Evolutionary conservation across 2,888 invertebrate genomes (phyloP), one percentile per base, ranked within the genome.

Genomic region (Ametastegia equiseti): DNA sequence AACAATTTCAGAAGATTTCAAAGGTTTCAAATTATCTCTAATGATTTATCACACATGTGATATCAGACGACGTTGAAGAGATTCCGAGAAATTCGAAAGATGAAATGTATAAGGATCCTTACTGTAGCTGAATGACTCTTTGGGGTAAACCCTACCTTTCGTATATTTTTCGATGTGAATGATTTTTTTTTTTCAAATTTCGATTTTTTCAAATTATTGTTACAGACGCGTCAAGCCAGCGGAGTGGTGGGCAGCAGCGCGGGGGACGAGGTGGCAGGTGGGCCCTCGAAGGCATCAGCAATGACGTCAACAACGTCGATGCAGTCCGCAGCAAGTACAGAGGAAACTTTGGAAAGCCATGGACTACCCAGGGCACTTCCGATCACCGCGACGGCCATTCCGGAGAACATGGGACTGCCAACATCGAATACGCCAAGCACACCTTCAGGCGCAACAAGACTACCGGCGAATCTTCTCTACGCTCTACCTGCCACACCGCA

Each of bases 181-280:
- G n/a, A n/a, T 54, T 23, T 54, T 54, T 11, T 2, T 54, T 23
- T 54, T 54, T 19, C 11, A n/a, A n/a, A n/a, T 23, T 11, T 23
- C 11, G 11, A 54, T 19, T 54, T 54, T 23, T 54, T 54, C 4
- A 36, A 80, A 36, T n/a, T n/a, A 7, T n/a, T 33, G n/a, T 84
- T 83, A 78, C 87, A 92, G 92, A 91, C 92, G 81, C 90, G 92
- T 75, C 88, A 90, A 86, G 88, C 89, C 86, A 88, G 89, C 87
- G 88, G 89, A 82, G 84, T 84, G 77, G 86, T 87, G 77, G 89
- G 87, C 81, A 87, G 87, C 83, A 86, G 85, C 81, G 88, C 86
- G 81, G 87, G 86, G 75, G 87, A 83, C 81, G 85, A 83, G 81
- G 86, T 81, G 69, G 83, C 84, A 54, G 83, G 86, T 67, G 84